Base-by-base conservation (phyloP, 1,140 invertebrate species). In the Matsumurasca onukii region DNA sequence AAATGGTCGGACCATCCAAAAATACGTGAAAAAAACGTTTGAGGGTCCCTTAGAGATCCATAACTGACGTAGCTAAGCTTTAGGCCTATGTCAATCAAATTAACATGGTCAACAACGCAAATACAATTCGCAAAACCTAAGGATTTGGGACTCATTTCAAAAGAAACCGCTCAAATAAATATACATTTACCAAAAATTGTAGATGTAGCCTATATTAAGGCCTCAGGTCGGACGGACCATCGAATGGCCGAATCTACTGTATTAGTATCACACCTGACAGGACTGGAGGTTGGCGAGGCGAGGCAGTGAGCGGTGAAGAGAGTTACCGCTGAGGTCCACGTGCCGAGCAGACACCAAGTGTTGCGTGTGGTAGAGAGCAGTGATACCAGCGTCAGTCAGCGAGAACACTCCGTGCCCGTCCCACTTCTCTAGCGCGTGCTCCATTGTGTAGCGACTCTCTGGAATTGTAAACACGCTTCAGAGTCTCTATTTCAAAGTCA, bases 361-460 rank as follows among this genome's bases (percentile, higher is more conserved):
- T 62, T 85, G 82, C 27, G 77, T 77, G 73, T 83, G 82, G 45
- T 79, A 80, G 39, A 86, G 72, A 25, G 78, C 77, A 3, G 80
- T 81, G 27, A 85, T 73, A 45, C 77, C 66, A 29, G 78, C 72
- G 34, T 73, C 77, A 20, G 61, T 70, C 1, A 70, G 70, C 3
- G 73, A 72, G 15, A 75, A 72, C 17, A 74, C 45, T 17, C 71
- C 64, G n/a, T 78, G 70, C 29, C 70, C 68, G 27, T 77, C 73
- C 76, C 77, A 81, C 31, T 77, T 71, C 25, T 78, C 72, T 24
- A 89, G 71, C 66, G 80, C 79, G 31, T 83, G 76, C 71, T 89
- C 86, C 70, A 89, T 76, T 59, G 80, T 77, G 79, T 83, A 88
- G 76, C 86, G 86, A 29, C 85, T 85, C 27, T 83, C 85, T 83